phyloP scores from a whole-genome alignment of 2,888 invertebrate species.

The Vandiemenella viatica region DNA sequence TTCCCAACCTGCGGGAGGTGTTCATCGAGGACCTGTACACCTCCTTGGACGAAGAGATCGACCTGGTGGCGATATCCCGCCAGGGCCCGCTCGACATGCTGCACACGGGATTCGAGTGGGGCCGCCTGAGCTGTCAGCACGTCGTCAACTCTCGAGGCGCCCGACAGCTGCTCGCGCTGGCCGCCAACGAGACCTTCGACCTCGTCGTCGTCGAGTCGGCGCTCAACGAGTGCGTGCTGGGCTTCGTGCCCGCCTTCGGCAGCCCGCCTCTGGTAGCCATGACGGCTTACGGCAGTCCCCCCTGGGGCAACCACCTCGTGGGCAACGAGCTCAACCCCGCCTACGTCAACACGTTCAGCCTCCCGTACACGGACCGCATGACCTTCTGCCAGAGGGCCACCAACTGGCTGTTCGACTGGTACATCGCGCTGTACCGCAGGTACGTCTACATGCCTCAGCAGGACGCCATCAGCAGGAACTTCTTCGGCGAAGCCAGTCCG shows the following conservation, averaged over 20 bases:
- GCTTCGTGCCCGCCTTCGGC: slow-evolving; percentile 7
- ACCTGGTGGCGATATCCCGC: neutral
- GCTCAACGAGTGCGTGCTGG: slow-evolving; percentile 10
- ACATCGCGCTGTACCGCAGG: neutral
- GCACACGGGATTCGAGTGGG: neutral
- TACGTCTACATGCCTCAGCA: slow-evolving; percentile 4
- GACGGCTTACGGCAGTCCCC: slow-evolving; percentile 10
- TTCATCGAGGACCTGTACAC: slow-evolving; percentile 11
- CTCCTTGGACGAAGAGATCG: neutral
- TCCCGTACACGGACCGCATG: slow-evolving; percentile 11
- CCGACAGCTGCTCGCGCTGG: slow-evolving; percentile 1
- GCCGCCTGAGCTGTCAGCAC: slow-evolving; percentile 2
- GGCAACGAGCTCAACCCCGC: slow-evolving; percentile 12
- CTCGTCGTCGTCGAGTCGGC: slow-evolving; percentile 10
- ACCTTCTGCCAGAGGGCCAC: slow-evolving; percentile 10
- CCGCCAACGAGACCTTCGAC: slow-evolving; percentile 8
- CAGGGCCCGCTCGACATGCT: neutral
- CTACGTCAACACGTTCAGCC: slow-evolving; percentile 7
- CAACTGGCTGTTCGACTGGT: slow-evolving; percentile 9
- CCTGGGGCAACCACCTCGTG: slow-evolving; percentile 3
- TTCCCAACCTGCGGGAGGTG: slow-evolving; percentile 9
- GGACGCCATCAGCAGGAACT: slow-evolving; percentile 10
- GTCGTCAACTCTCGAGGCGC: slow-evolving; percentile 3
- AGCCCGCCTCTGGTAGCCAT: slow-evolving; percentile 12
- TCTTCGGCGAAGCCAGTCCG: slow-evolving; percentile 14